These are phyloP conservation scores for Xanthia togata DNA, from an alignment of 2,888 invertebrate genomes.

Conservation along the genomic window DNA sequence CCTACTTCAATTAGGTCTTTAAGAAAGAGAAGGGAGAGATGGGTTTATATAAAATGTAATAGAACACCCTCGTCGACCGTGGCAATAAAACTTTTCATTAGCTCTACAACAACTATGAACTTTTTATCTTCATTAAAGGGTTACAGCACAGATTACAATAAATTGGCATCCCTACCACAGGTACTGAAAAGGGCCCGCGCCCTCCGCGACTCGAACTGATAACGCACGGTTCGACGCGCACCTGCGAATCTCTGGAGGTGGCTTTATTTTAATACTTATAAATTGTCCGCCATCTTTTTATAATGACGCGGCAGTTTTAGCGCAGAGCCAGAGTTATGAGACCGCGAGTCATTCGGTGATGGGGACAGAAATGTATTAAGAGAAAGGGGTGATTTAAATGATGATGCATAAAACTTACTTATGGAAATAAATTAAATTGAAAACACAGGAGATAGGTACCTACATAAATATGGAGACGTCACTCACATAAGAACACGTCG, in stretches of 20 bases:
- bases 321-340: conserved; percentile 51
- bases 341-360: conserved; percentile 44
- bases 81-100: conserved; percentile 10
- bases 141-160: background rate
- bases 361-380: conserved; percentile 21
- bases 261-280: conserved; percentile 66
- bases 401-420: conserved; percentile 20
- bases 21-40: too few species aligned
- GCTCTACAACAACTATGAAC: background rate
- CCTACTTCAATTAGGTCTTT: too few species aligned
- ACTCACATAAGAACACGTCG: background rate
- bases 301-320: conserved; percentile 57
- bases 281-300: conserved; percentile 54
- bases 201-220: conserved; percentile 71
- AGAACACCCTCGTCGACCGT: too few species aligned
- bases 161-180: conserved; percentile 53
- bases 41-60: too few species aligned
- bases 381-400: conserved; percentile 42
- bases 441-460: background rate
- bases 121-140: conserved; percentile 34
- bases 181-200: conserved; percentile 63
- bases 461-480: background rate
- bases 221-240: conserved; percentile 75
- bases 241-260: conserved; percentile 65
- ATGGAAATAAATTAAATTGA: conserved; percentile 3